Base-by-base conservation (phyloP, 30 jellyfish, hydroid and myxozoan species). In the Phacellophora camtschatica region DNA sequence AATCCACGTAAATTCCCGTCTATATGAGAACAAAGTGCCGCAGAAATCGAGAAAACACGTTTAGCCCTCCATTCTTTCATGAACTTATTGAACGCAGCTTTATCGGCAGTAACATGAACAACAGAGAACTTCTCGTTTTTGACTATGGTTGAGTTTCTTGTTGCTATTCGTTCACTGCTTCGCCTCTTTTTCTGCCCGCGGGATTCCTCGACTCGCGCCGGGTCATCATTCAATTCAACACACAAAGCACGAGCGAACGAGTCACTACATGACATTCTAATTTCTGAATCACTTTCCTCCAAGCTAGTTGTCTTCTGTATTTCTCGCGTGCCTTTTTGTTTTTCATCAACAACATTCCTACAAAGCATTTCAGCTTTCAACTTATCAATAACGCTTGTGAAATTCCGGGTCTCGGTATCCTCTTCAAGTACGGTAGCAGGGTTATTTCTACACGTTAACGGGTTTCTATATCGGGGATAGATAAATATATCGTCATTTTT, bases 51-150 rank as follows among this genome's bases (percentile, higher is more conserved):
- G 42, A 79, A 70, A 6, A 68, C 15, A 3, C 66, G 29, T 62
- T 87, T 85, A 6, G 61, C 45, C 25, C 67, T 73, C 94, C 95
- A 81, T 34, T 80, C 94, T 42, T 86, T 83, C 18, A 93, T 57
- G 51, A 93, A 86, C 5, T 76, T 73, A 11, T 66, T 65, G 65
- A 93, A 93, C 19, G 54, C 24, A 5, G 72, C 81, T 29, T 54
- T 57, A 37, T 59, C 53, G 23, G 50, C 24, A 5, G 86, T 77
- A 27, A 86, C 96, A 82, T 93, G 97, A 65, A 93, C 74, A 30
- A 93, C 82, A 4, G 69, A 54, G 58, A 93, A 81, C 7, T 73
- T 77, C 23, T 64, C 94, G 6, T 32, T 67, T 16, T 28, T 23
- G 59, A 66, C 81, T 5, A 25, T 12, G 9, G 28, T 49, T 16